phyloP scores from a whole-genome alignment of 2,888 invertebrate genomes.

The Penaeus monodon region DNA sequence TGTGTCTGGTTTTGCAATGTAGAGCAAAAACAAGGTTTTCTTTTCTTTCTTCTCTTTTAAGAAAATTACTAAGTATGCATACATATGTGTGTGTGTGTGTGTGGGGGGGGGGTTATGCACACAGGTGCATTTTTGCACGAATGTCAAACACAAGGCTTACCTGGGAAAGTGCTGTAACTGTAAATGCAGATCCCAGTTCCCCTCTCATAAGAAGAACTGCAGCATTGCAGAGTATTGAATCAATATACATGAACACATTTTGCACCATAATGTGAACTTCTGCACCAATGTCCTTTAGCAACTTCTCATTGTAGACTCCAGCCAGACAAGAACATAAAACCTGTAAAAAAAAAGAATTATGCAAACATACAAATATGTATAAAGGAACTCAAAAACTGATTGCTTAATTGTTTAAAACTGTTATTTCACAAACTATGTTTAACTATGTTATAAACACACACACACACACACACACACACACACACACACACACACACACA shows the following conservation, averaged over 20 bases:
- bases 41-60: no score
- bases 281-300: slow-evolving; percentile 83
- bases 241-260: slow-evolving; percentile 94
- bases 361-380: no score
- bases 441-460: no score
- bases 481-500: neutral
- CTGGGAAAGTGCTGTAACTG: slow-evolving; percentile 73
- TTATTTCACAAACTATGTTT: no score
- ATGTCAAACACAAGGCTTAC: slow-evolving; percentile 61
- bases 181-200: slow-evolving; percentile 76
- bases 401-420: no score
- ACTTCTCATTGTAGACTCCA: slow-evolving; percentile 95
- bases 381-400: no score
- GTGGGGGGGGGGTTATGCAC: no score
- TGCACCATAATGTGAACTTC: slow-evolving; percentile 91
- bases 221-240: slow-evolving; percentile 93
- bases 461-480: neutral
- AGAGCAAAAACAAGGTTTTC: no score
- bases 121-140: no score
- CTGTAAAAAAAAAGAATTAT: slow-evolving; percentile 72
- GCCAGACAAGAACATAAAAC: slow-evolving; percentile 93
- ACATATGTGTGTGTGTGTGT: no score
- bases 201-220: slow-evolving; percentile 79
- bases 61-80: no score
- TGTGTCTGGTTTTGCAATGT: no score